Base-by-base conservation (phyloP, 1,140 invertebrate species). In the Zaprionus davidi region DNA sequence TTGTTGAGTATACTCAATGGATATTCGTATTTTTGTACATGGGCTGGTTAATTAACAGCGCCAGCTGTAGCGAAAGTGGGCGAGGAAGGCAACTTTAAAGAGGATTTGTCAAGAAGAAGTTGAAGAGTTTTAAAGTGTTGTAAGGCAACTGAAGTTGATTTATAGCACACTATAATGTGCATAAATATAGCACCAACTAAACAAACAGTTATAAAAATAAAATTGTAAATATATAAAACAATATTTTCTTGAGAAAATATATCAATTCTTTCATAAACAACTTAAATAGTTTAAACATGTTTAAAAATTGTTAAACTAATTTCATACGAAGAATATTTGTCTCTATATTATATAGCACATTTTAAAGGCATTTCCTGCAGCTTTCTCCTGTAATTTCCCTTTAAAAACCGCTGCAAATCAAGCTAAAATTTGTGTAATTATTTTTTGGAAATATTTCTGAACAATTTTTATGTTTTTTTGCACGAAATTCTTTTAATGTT, bases 41-140 rank as follows among this genome's bases (percentile, higher is more conserved):
- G 24, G 24, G 62, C 58, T 66, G 36, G 55, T 59, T 74, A 62
- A 74, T 74, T 62, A 49, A 59, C 31, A 51, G 38, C 31, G 36
- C 24, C 63, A n/a, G 12, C 41, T 9, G 49, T 20, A 62, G 5
- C 22, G 2, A 53, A 38, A 65, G 22, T 38, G 34, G 9, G 22
- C 6, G 26, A n/a, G 26, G 24, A 0, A 26, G 20, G 22, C n/a
- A n/a, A 24, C n/a, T 56, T 56, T 7, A 28, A 56, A 24, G 15
- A 13, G 13, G 36, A 5, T 38, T 38, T 38, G 7, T 9, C 2
- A 11, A 34, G 0, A 11, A 1, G 1, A 20, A 20, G 3, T 34
- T 34, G 9, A 11, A 34, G 31, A 34, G 31, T 0, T 9, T 11
- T 34, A 11, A 34, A 34, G 2, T 34, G 3, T 34, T 34, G 9